Percentiles rank a stretch among this genome's conserved stretches.
phyloP scores from a whole-genome alignment of 2,113 vertebrate genomes.

The Takifugu bimaculatus region DNA sequence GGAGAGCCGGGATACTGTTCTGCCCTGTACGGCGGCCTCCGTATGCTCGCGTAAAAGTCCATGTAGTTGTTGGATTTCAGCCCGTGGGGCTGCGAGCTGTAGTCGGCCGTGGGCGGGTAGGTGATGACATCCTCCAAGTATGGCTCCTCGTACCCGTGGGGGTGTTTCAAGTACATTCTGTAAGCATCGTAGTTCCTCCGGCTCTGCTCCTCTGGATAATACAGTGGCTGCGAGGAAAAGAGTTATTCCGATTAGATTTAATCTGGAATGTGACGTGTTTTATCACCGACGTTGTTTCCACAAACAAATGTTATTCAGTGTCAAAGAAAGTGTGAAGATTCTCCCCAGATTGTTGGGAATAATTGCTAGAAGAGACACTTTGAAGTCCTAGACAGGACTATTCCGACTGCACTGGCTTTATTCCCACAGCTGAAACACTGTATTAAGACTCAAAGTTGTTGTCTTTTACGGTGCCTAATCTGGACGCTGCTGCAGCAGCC shows the following conservation, averaged over 20 bases:
- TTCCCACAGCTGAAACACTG: too few relatives aligned
- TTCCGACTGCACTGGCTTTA: too few relatives aligned
- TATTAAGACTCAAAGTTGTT: too few relatives aligned
- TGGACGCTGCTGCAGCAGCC: too few relatives aligned
- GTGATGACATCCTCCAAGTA: conserved; percentile 90
- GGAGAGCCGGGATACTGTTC: conserved; percentile 97
- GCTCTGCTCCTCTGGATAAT: conserved; percentile 83
- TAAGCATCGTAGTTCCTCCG: conserved; percentile 92
- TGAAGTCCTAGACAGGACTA: too few relatives aligned
- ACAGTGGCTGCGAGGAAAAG: conserved; percentile 81
- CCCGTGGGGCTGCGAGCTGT: conserved; percentile 82
- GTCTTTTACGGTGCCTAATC: too few relatives aligned
- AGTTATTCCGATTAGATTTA: too few relatives aligned
- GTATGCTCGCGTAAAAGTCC: conserved; percentile 95
- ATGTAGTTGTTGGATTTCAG: conserved; percentile 94
- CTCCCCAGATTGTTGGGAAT: too few relatives aligned
- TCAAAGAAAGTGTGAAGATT: too few relatives aligned
- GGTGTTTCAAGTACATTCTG: conserved; percentile 89
- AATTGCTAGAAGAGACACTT: too few relatives aligned
- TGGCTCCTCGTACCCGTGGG: conserved; percentile 88
- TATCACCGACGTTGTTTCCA: not conserved
- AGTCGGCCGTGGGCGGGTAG: conserved; percentile 84
- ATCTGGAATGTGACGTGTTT: too few relatives aligned
- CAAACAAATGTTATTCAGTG: not conserved
- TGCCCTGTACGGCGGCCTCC: conserved; percentile 88